These are phyloP conservation scores for Miniopterus natalensis DNA, from an alignment of 2,113 vertebrate genomes.

Conservation along the genomic window DNA sequence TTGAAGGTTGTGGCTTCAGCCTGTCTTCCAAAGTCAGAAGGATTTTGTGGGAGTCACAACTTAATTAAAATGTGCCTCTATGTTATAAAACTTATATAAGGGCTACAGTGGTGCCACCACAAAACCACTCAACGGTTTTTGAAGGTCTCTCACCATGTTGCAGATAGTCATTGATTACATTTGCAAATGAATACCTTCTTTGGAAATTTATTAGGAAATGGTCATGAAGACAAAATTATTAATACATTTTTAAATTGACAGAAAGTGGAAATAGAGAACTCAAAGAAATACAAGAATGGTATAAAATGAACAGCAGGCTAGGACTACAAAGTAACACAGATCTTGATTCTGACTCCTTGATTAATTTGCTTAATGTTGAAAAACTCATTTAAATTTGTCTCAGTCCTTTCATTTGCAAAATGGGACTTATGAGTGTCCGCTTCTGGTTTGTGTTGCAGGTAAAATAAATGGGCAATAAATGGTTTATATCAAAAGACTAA, in stretches of 20 bases:
- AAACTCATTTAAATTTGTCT: background rate
- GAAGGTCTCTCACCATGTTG: slow-evolving; percentile 8
- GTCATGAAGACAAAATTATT: slow-evolving; percentile 61
- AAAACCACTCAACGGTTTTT: background rate
- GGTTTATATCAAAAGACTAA: background rate
- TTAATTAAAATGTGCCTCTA: background rate
- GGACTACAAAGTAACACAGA: background rate
- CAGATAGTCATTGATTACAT: background rate
- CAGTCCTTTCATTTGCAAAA: slow-evolving; percentile 19
- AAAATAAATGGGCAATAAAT: background rate
- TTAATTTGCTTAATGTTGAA: slow-evolving; percentile 19
- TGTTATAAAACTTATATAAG: background rate
- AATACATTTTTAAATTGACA: slow-evolving; percentile 75
- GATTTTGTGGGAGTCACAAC: background rate
- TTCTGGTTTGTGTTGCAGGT: background rate
- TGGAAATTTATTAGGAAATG: background rate
- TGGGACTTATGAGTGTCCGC: background rate
- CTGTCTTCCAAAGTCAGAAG: background rate
- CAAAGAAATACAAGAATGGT: slow-evolving; percentile 73
- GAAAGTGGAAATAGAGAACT: slow-evolving; percentile 77
- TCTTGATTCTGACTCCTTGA: slow-evolving; percentile 10
- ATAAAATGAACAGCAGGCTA: slow-evolving; percentile 70
- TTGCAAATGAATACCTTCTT: background rate
- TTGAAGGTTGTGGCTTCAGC: background rate
- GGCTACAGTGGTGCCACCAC: background rate